These are phyloP conservation scores for Iselma pallidipennis DNA, from an alignment of 2,888 invertebrate genomes.

Conservation along the genomic window DNA sequence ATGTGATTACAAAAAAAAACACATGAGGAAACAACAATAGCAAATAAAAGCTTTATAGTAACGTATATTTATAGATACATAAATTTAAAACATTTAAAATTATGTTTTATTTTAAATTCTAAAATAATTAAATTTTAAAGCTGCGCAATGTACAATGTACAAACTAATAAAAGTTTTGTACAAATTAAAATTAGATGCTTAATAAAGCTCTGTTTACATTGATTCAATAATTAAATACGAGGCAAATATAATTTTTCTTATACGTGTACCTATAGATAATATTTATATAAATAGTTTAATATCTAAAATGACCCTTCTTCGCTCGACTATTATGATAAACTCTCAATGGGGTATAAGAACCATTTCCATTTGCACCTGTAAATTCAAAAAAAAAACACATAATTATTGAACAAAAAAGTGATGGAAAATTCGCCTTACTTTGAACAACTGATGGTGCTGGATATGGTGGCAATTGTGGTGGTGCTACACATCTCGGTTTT, in stretches of 20 bases:
- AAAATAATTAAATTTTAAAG: conserved; percentile 21
- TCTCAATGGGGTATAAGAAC: conserved; percentile 76
- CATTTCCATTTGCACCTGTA: conserved; percentile 67
- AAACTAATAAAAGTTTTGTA: too few species aligned
- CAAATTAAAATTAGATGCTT: conserved; percentile 12
- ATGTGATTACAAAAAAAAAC: conserved; percentile 21
- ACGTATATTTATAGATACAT: too few species aligned
- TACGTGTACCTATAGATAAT: conserved; percentile 14
- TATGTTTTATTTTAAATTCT: conserved; percentile 7
- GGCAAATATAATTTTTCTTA: conserved; percentile 6
- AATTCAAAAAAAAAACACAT: conserved; percentile 33
- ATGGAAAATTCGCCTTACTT: conserved; percentile 55
- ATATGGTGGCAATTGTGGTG: conserved; percentile 64
- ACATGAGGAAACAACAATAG: too few species aligned
- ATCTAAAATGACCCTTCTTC: conserved; percentile 80
- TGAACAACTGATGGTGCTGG: conserved; percentile 67
- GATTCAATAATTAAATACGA: not conserved
- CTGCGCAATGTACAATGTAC: conserved; percentile 25
- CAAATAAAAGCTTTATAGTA: conserved; percentile 26
- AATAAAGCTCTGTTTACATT: not conserved
- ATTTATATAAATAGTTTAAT: conserved; percentile 56
- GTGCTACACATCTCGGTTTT: conserved; percentile 73
- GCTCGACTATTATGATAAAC: conserved; percentile 82
- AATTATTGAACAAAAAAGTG: not conserved
- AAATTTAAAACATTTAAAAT: conserved; percentile 18